Conservation (phyloP, 2,797 vertebrate species). For the Sitta carolinensis region DNA sequence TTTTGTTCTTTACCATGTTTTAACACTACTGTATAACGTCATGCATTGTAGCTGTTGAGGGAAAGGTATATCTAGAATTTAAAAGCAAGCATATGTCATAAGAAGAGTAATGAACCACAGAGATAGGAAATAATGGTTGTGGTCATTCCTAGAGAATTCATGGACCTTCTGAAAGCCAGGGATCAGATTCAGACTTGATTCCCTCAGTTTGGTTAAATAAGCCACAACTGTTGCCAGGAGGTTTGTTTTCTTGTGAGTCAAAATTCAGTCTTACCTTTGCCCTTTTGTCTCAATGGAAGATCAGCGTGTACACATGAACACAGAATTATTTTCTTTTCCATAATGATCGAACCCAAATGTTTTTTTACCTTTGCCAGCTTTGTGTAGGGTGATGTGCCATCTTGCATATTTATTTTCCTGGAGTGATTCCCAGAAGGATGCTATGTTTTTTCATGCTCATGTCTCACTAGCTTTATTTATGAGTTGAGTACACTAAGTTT, state of each 20-base stretch:
- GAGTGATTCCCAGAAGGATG: slow-evolving; percentile 53
- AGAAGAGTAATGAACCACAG: neutral
- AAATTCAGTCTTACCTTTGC: neutral
- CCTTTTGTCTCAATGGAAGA: slow-evolving; percentile 16
- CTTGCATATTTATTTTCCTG: slow-evolving; percentile 68
- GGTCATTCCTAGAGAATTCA: neutral
- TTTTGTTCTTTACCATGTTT: neutral
- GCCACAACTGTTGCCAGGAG: neutral
- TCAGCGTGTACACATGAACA: neutral
- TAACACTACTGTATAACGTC: neutral
- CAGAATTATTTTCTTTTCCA: slow-evolving; percentile 34
- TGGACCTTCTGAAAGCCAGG: neutral
- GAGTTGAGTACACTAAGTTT: slow-evolving; percentile 35
- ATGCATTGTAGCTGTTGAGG: neutral
- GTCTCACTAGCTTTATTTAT: slow-evolving; percentile 53
- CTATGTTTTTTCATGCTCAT: slow-evolving; percentile 46
- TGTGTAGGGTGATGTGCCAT: slow-evolving; percentile 59
- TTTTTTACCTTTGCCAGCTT: slow-evolving; percentile 63
- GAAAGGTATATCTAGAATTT: neutral
- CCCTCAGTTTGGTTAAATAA: neutral
- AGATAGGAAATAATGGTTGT: neutral
- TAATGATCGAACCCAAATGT: slow-evolving; percentile 53
- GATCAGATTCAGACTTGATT: neutral
- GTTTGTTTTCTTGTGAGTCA: neutral
- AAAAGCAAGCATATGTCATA: neutral